Conservation (phyloP, 1,140 invertebrate genomes). For the Epicauta chinensis region DNA sequence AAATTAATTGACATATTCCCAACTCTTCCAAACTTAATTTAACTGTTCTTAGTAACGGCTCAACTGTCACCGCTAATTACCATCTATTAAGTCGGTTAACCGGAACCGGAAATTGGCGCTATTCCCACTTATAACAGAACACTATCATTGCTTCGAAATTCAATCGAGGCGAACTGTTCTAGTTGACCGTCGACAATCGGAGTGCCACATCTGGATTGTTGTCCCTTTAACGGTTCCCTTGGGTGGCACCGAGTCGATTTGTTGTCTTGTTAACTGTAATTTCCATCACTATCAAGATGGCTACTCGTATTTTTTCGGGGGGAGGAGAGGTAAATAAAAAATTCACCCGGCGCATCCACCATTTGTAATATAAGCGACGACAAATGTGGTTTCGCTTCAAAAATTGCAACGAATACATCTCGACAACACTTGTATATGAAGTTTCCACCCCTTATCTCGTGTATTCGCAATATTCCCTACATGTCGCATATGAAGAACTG, state of each 20-base stretch:
- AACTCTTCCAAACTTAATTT: too few relatives aligned
- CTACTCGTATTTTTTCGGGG: conserved; percentile 19
- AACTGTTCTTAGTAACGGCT: too few relatives aligned
- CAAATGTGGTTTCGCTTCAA: background rate
- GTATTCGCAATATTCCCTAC: background rate
- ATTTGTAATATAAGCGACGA: background rate
- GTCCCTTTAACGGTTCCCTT: conserved; percentile 3
- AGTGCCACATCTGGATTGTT: background rate
- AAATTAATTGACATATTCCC: too few relatives aligned
- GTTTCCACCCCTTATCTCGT: background rate
- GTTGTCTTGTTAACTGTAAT: conserved; percentile 1
- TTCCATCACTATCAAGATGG: conserved; percentile 7
- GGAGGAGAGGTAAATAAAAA: conserved; percentile 21
- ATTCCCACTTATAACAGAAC: background rate
- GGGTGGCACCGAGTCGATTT: conserved; percentile 10
- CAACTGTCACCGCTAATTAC: background rate
- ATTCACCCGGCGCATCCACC: background rate
- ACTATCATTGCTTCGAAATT: background rate
- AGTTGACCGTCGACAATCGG: conserved; percentile 1
- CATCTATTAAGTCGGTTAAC: background rate
- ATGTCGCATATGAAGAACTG: background rate
- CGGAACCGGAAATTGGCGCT: background rate
- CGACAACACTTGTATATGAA: background rate
- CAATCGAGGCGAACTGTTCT: too few relatives aligned
- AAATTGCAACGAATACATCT: background rate